phyloP scores from a whole-genome alignment of 1,140 invertebrate genomes.

The Bombus difficillimus region DNA sequence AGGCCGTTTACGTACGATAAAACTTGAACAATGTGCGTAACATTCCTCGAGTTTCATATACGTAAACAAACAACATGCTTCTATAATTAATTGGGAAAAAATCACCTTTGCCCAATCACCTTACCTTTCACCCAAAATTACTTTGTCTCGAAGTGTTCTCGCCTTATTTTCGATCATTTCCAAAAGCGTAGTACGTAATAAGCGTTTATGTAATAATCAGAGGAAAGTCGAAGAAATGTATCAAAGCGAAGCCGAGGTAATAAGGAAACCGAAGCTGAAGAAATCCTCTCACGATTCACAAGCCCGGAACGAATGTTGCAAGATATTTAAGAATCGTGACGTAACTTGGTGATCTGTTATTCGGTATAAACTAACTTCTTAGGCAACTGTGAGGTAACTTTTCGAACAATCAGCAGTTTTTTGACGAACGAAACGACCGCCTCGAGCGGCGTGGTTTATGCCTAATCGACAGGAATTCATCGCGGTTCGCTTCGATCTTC shows the following conservation, averaged over 20 bases:
- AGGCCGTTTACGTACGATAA: no score
- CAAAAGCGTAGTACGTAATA: no score
- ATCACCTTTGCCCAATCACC: no score
- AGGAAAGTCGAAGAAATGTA: no score
- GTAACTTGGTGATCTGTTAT: slow-evolving; percentile 1
- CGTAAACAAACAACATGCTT: no score
- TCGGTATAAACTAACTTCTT: background rate
- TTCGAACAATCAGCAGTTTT: slow-evolving; percentile 1
- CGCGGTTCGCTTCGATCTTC: background rate
- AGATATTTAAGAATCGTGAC: slow-evolving; percentile 10
- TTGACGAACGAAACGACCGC: background rate
- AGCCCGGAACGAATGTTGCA: background rate
- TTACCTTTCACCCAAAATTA: no score
- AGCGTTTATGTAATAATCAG: no score
- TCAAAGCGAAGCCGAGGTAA: background rate
- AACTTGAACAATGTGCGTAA: no score
- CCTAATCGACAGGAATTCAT: background rate
- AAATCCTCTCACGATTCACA: background rate
- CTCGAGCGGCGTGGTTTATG: background rate
- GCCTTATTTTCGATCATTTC: no score
- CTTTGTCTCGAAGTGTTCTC: no score
- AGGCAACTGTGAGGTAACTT: slow-evolving; percentile 6
- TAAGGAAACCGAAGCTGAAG: background rate
- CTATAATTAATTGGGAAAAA: no score
- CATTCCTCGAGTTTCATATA: no score